Percentiles rank a stretch among this genome's conserved stretches.
Conservation (phyloP, 1,140 invertebrate genomes). For the Euglossa dilemma region DNA sequence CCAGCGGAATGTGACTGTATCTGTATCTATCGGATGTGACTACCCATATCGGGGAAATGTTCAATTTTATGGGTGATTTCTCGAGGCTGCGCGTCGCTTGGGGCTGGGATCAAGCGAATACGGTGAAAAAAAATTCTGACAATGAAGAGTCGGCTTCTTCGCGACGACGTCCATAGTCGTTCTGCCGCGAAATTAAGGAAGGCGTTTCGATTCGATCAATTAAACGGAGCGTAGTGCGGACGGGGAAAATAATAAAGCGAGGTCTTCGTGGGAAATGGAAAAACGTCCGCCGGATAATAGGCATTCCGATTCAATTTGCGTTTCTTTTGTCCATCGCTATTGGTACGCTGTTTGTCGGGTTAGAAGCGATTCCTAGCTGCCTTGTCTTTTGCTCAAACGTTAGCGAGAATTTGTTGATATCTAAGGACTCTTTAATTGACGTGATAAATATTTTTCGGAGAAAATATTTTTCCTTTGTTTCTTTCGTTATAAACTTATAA, state of each 20-base stretch:
- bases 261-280: background rate
- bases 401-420: too few species aligned
- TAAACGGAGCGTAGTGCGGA: conserved; percentile 5
- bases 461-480: too few species aligned
- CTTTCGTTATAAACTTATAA: too few species aligned
- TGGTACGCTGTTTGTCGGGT: too few species aligned
- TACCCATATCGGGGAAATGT: conserved; percentile 51
- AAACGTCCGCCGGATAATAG: background rate
- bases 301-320: conserved; percentile 31
- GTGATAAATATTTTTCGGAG: too few species aligned
- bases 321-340: background rate
- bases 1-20: conserved; percentile 36
- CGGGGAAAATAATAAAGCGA: conserved; percentile 26
- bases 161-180: background rate
- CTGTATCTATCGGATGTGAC: conserved; percentile 24
- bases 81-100: conserved; percentile 34
- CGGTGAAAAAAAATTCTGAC: conserved; percentile 48
- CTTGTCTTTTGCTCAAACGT: too few species aligned
- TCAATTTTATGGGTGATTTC: conserved; percentile 69
- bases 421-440: too few species aligned
- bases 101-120: conserved; percentile 13
- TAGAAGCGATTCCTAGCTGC: background rate
- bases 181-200: conserved; percentile 19
- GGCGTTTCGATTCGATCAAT: conserved; percentile 12
- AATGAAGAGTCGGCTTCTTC: conserved; percentile 14